Conservation (phyloP, 2,797 vertebrate genomes). For the Erithacus rubecula region DNA sequence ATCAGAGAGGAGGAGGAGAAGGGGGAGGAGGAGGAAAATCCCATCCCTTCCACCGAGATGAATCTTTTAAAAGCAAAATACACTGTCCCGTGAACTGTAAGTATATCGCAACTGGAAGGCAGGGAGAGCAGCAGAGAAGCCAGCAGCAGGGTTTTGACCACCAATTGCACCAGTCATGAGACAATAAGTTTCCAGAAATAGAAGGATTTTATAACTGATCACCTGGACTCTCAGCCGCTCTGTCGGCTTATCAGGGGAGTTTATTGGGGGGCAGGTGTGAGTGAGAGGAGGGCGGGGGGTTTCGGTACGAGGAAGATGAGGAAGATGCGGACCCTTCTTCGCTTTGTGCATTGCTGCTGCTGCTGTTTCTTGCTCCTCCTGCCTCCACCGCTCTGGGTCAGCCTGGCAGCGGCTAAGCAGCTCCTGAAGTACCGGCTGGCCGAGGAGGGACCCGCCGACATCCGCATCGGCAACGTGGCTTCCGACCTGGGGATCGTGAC, state of each 20-base stretch:
- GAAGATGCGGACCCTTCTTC: slow-evolving; percentile 73
- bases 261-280: neutral
- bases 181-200: slow-evolving; percentile 70
- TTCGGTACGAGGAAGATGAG: slow-evolving; percentile 60
- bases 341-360: slow-evolving; percentile 70
- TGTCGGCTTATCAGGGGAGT: neutral
- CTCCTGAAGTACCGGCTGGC: slow-evolving; percentile 93
- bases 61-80: slow-evolving; percentile 62
- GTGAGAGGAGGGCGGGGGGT: neutral
- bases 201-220: slow-evolving; percentile 39
- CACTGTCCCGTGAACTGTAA: slow-evolving; percentile 79
- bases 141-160: slow-evolving; percentile 46
- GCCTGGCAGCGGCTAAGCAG: slow-evolving; percentile 91
- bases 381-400: slow-evolving; percentile 83
- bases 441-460: slow-evolving; percentile 94
- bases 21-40: slow-evolving; percentile 51
- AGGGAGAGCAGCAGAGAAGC: slow-evolving; percentile 32
- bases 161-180: slow-evolving; percentile 67
- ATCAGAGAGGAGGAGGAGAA: slow-evolving; percentile 56
- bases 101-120: slow-evolving; percentile 59
- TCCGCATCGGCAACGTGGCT: slow-evolving; percentile 94
- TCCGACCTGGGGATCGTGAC: slow-evolving; percentile 91
- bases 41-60: slow-evolving; percentile 44
- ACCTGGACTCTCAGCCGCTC: neutral
- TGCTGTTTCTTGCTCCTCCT: slow-evolving; percentile 85